Evolutionary conservation across 2,888 invertebrate species (phyloP), one percentile per base, ranked within the genome.

Genomic region (Meteorus cinctellus): DNA sequence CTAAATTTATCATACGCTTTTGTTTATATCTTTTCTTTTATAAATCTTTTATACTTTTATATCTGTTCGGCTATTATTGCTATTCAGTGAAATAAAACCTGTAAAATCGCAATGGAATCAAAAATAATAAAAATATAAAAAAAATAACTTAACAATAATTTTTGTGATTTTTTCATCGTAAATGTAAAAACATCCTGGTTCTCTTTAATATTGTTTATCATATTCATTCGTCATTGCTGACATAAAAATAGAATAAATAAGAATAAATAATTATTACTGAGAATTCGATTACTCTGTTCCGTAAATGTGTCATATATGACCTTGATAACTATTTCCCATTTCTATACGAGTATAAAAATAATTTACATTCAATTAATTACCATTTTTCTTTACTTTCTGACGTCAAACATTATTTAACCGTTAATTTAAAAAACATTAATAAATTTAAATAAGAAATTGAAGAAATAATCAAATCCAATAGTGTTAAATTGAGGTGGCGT

Each of bases 401-500:
- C 45, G 24, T 16, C 45, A 14, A 45, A 45, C 12, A 10, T 45
- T 14, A 45, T 16, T 45, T 14, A 16, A 16, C 8, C 4, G 4
- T 45, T 14, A 8, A 16, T 14, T 8, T 34, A 2, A 34, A 2
- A 34, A 4, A 1, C 4, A 34, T 66, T 8, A 24, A 67, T 67
- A 6, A 19, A 27, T 12, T 8, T 68, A 29, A 29, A 27, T 68
- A 29, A 27, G 12, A 12, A 29, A 68, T 29, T 68, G 51, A 4
- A 68, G 48, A 51, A 27, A 68, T 34, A 16, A 68, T 48, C 16
- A 12, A 69, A 69, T 55, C 2, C 31, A 16, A 14, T 51, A 8
- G 51, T 41, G n/a, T 41, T 36, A 45, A 68, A 69, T 6, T 55
- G 55, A 19, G 12, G n/a, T 31, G 31, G 62, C 55, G 45, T 29